Evolutionary conservation across 2,888 invertebrate genomes (phyloP), one percentile per base, ranked within the genome.

Genomic region (Mechanitis messenoides): DNA sequence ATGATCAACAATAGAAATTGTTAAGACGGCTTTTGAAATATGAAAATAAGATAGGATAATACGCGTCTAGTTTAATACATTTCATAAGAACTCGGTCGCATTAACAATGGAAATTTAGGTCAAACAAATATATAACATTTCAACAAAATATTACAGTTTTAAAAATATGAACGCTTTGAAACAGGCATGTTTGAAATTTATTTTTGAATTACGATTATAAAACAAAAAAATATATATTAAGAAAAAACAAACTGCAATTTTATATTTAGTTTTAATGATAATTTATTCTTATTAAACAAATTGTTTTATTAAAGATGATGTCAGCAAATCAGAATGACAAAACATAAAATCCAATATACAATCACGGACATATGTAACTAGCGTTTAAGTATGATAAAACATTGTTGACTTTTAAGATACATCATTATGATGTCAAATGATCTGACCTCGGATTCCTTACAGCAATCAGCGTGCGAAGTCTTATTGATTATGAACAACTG

Each of bases 381-480:
- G 28, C 12, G 9, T 45, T 62, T 45, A 66, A 64, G 50, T 56
- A 64, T 66, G 66, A 66, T 60, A 62, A 58, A 50, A 50, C 31
- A 66, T 64, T 60, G 66, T 64, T 64, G 61, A 56, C 60, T 63
- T 66, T 55, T 45, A 56, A n/a, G 45, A 45, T 60, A 60, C 74
- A 73, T 5, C 42, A 42, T 67, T 50, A 50, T 31, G 64, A 64
- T 79, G 87, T 89, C 84, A 87, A 79, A 80, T 85, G 72, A 83
- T 76, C 87, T 87, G 78, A 88, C 87, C 84, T 72, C 67, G 72
- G 82, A 87, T 86, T 87, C 86, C 76, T 79, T 70, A 69, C 73
- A 71, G 81, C 86, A 88, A 87, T 87, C 89, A 87, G 85, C 87
- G 85, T 86, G 87, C 87, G 83, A 88, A 87, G 87, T 76, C 75